phyloP scores from a whole-genome alignment of 1,140 invertebrate species.

The Ceratina australensis region DNA sequence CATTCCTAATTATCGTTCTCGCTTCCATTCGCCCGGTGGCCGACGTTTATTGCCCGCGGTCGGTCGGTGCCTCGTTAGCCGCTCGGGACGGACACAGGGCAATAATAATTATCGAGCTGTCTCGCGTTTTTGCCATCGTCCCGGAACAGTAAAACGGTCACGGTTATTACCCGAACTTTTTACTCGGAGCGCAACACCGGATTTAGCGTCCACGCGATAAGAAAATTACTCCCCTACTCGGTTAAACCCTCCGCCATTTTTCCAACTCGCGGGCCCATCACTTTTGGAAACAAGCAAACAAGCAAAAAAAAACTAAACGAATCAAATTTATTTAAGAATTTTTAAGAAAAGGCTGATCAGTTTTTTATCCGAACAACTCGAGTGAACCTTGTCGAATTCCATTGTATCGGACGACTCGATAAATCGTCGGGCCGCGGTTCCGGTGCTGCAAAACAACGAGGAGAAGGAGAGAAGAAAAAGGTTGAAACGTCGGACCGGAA shows the following conservation, averaged over 20 bases:
- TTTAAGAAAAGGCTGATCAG: too few relatives aligned
- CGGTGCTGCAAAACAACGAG: background rate
- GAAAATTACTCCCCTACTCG: too few relatives aligned
- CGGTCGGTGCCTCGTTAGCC: constrained; percentile 49
- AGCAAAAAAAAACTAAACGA: too few relatives aligned
- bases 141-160: constrained; percentile 41
- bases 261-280: too few relatives aligned
- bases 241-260: too few relatives aligned
- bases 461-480: background rate
- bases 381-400: too few relatives aligned
- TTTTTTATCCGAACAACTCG: too few relatives aligned
- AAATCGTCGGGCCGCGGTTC: background rate
- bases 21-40: constrained; percentile 44
- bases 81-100: constrained; percentile 50
- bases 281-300: too few relatives aligned
- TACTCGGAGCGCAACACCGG: constrained; percentile 36
- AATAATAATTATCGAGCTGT: constrained; percentile 59
- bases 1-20: constrained; percentile 60
- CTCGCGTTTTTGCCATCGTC: constrained; percentile 43
- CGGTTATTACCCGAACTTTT: constrained; percentile 54
- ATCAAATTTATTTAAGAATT: too few relatives aligned
- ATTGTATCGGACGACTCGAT: too few relatives aligned
- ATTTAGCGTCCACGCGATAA: too few relatives aligned
- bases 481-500: background rate
- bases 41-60: constrained; percentile 54